A percentile compares a stretch with the other conserved stretches of the same genome.
These are phyloP conservation scores for Tanytarsus gracilentus DNA, from an alignment of 2,888 invertebrate species.

Conservation along the genomic window DNA sequence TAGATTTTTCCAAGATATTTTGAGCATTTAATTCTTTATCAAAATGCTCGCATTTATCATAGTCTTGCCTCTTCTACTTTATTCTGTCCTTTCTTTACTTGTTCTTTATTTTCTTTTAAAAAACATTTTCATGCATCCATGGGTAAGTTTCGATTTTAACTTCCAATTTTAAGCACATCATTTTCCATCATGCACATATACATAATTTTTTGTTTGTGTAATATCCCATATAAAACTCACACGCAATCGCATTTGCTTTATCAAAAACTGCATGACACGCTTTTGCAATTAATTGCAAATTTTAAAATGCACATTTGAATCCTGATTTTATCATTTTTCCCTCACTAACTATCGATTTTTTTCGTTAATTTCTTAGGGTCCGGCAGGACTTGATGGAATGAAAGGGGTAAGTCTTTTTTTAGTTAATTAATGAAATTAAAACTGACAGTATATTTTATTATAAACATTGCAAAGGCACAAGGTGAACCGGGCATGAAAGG, in stretches of 20 bases:
- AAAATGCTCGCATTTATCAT: too few species aligned
- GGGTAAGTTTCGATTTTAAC: too few species aligned
- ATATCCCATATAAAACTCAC: too few species aligned
- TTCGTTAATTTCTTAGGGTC: slow-evolving; percentile 61
- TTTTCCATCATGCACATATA: too few species aligned
- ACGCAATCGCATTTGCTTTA: neutral
- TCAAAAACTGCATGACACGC: slow-evolving; percentile 15
- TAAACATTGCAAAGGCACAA: slow-evolving; percentile 50
- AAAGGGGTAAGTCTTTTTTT: slow-evolving; percentile 62
- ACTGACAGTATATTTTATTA: slow-evolving; percentile 49
- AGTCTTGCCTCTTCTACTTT: too few species aligned
- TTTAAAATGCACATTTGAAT: slow-evolving; percentile 22
- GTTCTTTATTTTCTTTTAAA: too few species aligned
- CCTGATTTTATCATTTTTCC: slow-evolving; percentile 4
- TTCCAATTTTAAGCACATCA: neutral
- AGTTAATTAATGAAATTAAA: neutral
- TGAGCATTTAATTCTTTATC: too few species aligned
- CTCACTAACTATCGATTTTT: slow-evolving; percentile 28
- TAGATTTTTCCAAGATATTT: too few species aligned
- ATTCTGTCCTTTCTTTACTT: too few species aligned
- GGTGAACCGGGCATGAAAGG: slow-evolving; percentile 88
- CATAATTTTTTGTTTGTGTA: too few species aligned
- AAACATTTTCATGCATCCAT: too few species aligned
- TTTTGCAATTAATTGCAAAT: slow-evolving; percentile 19
- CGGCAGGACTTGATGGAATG: slow-evolving; percentile 90